Conservation (phyloP, 2,888 invertebrate species). For the Chromoteleia sp. region DNA sequence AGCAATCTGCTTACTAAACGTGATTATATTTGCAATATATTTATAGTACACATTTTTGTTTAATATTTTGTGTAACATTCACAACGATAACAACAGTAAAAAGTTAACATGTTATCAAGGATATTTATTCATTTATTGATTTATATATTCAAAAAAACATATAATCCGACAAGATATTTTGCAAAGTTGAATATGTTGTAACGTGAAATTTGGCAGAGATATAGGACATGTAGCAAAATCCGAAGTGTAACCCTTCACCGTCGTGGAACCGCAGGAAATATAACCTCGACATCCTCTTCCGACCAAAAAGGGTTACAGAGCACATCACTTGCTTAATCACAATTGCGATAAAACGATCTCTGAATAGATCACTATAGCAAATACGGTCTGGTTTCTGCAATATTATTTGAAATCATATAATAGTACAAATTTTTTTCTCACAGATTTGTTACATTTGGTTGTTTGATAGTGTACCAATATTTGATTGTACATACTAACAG, state of each 20-base stretch:
- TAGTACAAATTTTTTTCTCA: no score
- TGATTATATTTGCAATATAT: no score
- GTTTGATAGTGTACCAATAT: no score
- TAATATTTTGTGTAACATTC: no score
- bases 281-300: slow-evolving; percentile 74
- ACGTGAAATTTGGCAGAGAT: slow-evolving; percentile 65
- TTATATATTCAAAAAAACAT: no score
- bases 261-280: slow-evolving; percentile 72
- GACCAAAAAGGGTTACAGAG: slow-evolving; percentile 57
- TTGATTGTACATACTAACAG: no score
- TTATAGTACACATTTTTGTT: no score
- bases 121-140: slow-evolving; percentile 4
- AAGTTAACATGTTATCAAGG: no score
- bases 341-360: neutral
- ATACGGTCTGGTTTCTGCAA: neutral
- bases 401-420: no score
- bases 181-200: slow-evolving; percentile 30
- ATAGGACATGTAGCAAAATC: slow-evolving; percentile 63
- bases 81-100: no score
- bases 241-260: slow-evolving; percentile 69
- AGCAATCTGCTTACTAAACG: no score
- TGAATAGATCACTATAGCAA: neutral
- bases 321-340: slow-evolving; percentile 44
- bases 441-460: no score
- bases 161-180: slow-evolving; percentile 29